Evolutionary conservation across 2,888 invertebrate genomes (phyloP), one percentile per base, ranked within the genome.

Genomic region (Sesia bembeciformis): DNA sequence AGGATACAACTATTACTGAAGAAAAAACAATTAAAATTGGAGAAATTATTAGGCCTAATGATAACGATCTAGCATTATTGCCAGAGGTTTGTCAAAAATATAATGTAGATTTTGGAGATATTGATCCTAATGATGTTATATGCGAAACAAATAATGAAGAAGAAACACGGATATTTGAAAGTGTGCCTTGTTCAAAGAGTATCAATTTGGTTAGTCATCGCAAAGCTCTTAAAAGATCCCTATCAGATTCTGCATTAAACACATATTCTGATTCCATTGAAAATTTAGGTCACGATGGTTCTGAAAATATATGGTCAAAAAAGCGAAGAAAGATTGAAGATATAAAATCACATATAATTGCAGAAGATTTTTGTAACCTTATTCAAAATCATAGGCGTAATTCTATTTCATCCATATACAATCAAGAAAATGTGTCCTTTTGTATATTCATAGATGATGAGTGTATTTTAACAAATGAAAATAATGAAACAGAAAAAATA

Each of bases 381-480:
- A 67, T 84, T 57, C 78, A 83, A 59, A 76, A 63, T 62, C 81
- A 77, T 64, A 70, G 89, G 56, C 72, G 89, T 59, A 88, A 88
- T 65, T 89, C 88, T 39, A 72, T 87, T 58, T 82, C 85, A 43
- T 72, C 84, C 49, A 62, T 80, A 51, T 81, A 77, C 62, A 78
- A 80, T 55, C 84, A 81, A 63, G 81, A 82, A 57, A 81, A 81
- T 70, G 76, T 88, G 41, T 82, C 84, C 0, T 79, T 84, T 67
- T 88, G 86, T 63, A 88, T 89, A 60, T 66, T 86, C 51, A 86
- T 88, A 60, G 84, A 85, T 57, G 73, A 87, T 60, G 74, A 79
- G 60, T 81, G 83, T 58, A 79, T 87, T 60, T 73, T 87, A 60
- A 67, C 79, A 3, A 81, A 83, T 64, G 85, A 80, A 67, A 73